Base-by-base conservation (phyloP, 1,140 invertebrate genomes). In the Drosophila chauvacae region DNA sequence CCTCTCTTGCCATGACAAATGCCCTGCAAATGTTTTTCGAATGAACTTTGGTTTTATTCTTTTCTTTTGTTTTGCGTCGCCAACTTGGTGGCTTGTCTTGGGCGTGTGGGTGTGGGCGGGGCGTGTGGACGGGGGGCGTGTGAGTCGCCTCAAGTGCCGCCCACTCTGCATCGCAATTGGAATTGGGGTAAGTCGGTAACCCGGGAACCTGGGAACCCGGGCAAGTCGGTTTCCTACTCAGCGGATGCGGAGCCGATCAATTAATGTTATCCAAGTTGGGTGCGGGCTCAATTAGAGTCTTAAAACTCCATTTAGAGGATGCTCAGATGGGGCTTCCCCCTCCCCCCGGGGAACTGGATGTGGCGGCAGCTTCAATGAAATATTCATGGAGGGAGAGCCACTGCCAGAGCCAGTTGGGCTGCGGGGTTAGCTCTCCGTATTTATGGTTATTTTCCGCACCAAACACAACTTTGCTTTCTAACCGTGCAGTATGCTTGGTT, bases 391-490 rank as follows among this genome's bases (percentile, higher is more conserved):
- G 37, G 23, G 23, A 59, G 56, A 47, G 56, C 26, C 30, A 33
- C 41, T n/a, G 37, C 11, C 23, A 48, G 26, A 48, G 47, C 26
- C 26, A 28, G 39, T n/a, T 13, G 16, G 56, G 39, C 11, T 26
- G 56, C 33, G 30, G 59, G 44, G 61, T 33, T 63, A 68, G 63
- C 63, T 57, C 41, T 57, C n/a, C 66, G 55, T 72, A 72, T 72
- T 72, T 72, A 72, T 72, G 69, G 69, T 71, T 72, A 72, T 71
- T 60, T 72, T 71, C 45, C 69, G 37, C 69, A 71, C 44, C 53
- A 72, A 72, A 71, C 66, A 72, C 69, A 72, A 72, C 69, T 72
- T 71, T 71, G 66, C 69, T 71, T 70, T 71, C 69, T 26, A 68
- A 70, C 68, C 63, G 50, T 68, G 59, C 60, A 63, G 42, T 18